Evolutionary conservation across 2,888 invertebrate species (phyloP).

Genomic region (Eupsilia transversa): DNA sequence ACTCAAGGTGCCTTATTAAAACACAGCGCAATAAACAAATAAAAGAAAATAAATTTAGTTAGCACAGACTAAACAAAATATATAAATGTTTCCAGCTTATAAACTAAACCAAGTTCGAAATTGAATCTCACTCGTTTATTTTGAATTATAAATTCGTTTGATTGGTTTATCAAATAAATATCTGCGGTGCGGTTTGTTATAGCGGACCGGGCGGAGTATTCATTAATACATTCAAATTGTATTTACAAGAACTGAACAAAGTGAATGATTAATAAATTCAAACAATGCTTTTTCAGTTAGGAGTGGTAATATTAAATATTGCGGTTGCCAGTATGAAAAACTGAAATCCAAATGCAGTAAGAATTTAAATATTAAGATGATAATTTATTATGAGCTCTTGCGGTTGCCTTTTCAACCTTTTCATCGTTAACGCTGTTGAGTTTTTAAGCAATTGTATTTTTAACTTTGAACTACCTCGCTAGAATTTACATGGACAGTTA

Average conservation of each 20-base stretch:
- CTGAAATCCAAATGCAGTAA: conserved; percentile 17
- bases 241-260: conserved; percentile 32
- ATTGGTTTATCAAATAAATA: conserved; percentile 11
- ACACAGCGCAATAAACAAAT: not conserved
- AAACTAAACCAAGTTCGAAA: conserved; percentile 6
- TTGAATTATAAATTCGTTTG: conserved; percentile 2
- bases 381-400: conserved; percentile 23
- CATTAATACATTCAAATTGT: conserved; percentile 33
- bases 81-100: not conserved
- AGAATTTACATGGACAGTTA: conserved; percentile 7
- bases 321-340: conserved; percentile 43
- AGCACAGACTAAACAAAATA: not conserved
- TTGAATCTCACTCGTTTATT: not conserved
- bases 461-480: conserved; percentile 15
- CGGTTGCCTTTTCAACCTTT: conserved; percentile 14
- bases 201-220: not conserved
- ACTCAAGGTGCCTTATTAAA: not conserved
- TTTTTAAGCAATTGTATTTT: conserved; percentile 7
- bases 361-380: conserved; percentile 24
- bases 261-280: conserved; percentile 27
- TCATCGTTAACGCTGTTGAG: conserved; percentile 13
- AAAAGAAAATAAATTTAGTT: not conserved
- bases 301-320: conserved; percentile 5
- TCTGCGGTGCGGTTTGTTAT: conserved; percentile 8
- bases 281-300: conserved; percentile 16